Percentiles rank a stretch among this genome's conserved stretches.
phyloP scores from a whole-genome alignment of 2,888 invertebrate genomes.

The Calliopum simillimum region DNA sequence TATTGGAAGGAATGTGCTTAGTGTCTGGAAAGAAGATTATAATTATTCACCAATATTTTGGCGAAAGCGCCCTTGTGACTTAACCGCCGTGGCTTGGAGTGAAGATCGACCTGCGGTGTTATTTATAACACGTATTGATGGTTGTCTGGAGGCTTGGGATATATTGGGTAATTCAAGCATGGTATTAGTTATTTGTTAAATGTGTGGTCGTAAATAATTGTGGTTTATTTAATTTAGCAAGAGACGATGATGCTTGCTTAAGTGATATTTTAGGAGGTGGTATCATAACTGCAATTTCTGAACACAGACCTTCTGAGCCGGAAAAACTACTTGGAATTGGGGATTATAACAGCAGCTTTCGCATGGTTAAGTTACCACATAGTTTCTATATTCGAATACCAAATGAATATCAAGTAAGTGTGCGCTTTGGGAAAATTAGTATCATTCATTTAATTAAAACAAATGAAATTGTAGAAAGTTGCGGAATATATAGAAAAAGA shows the following conservation, averaged over 20 bases:
- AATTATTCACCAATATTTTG: conserved; percentile 74
- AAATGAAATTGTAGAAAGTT: conserved; percentile 54
- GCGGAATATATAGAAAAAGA: conserved; percentile 70
- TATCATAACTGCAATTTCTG: conserved; percentile 74
- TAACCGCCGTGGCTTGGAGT: conserved; percentile 82
- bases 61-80: conserved; percentile 72
- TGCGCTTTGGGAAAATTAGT: neutral
- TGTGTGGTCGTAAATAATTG: neutral
- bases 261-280: conserved; percentile 76
- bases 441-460: neutral
- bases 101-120: conserved; percentile 78
- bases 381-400: conserved; percentile 69
- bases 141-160: conserved; percentile 86
- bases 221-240: conserved; percentile 51
- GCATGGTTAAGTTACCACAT: conserved; percentile 73
- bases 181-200: neutral
- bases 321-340: conserved; percentile 76
- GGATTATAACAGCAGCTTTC: conserved; percentile 76
- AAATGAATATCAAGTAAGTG: conserved; percentile 64
- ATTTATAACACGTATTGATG: conserved; percentile 78
- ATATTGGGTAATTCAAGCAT: conserved; percentile 68
- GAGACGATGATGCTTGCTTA: conserved; percentile 72
- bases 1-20: conserved; percentile 80
- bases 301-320: conserved; percentile 71
- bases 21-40: conserved; percentile 79